These are phyloP conservation scores for Pangasianodon hypophthalmus DNA, from an alignment of 2,113 vertebrate species.

Conservation along the genomic window DNA sequence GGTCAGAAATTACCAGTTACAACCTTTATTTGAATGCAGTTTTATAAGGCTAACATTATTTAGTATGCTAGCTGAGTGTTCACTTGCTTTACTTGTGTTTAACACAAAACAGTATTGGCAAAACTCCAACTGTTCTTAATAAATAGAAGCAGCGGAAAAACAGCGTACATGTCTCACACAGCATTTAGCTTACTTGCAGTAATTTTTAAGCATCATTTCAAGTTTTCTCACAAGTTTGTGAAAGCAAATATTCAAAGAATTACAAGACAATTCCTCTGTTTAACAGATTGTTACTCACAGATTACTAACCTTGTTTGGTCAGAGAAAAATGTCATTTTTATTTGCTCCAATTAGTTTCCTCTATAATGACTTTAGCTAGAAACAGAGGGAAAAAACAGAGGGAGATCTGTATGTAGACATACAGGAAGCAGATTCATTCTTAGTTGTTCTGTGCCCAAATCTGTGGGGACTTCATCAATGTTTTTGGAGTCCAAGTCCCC, in stretches of 20 bases:
- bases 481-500: slow-evolving; percentile 38
- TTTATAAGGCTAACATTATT: neutral
- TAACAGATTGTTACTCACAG: neutral
- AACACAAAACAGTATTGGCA: neutral
- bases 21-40: neutral
- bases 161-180: neutral
- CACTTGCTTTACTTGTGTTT: neutral
- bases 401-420: slow-evolving; percentile 21
- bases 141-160: neutral
- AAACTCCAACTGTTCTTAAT: neutral
- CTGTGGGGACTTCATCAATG: neutral
- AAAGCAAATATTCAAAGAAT: neutral
- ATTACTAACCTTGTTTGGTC: neutral
- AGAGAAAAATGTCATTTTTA: neutral
- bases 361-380: neutral
- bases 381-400: slow-evolving; percentile 18
- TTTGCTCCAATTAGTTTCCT: neutral
- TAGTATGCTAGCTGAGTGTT: neutral
- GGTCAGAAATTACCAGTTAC: neutral
- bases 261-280: neutral
- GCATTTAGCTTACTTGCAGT: neutral
- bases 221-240: neutral
- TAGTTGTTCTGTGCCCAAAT: slow-evolving; percentile 1
- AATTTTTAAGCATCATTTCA: neutral
- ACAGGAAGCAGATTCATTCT: slow-evolving; percentile 3